These are phyloP conservation scores for Trachymyrmex cornetzi DNA, from an alignment of 1,140 invertebrate species.

Conservation along the genomic window DNA sequence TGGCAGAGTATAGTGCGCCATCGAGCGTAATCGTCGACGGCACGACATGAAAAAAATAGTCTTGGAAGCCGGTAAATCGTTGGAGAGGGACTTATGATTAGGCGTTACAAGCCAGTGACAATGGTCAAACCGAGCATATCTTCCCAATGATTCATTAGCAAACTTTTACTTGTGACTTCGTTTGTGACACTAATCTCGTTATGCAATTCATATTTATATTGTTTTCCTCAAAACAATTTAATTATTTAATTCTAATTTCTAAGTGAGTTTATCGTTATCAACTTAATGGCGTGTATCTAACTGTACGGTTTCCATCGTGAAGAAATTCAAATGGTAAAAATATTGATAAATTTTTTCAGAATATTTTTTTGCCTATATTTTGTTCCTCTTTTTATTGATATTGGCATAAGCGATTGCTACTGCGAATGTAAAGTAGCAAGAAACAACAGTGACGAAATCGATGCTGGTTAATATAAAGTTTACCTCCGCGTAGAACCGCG, in stretches of 20 bases:
- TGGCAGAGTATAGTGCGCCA: conserved; percentile 20
- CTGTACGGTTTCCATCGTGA: neutral
- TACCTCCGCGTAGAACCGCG: conserved; percentile 22
- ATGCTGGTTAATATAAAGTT: conserved; percentile 25
- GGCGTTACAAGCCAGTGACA: conserved; percentile 28
- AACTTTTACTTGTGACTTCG: neutral
- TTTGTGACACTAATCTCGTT: conserved; percentile 15
- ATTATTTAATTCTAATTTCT: conserved; percentile 24
- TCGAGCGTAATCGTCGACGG: conserved; percentile 51
- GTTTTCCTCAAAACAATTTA: neutral
- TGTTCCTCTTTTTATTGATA: neutral
- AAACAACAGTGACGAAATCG: neutral
- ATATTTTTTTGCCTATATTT: neutral
- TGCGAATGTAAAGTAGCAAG: neutral
- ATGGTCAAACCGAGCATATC: conserved; percentile 25
- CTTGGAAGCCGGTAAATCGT: conserved; percentile 52
- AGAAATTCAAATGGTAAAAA: neutral
- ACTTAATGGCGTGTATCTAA: neutral
- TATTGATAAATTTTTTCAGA: neutral
- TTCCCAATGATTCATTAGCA: neutral
- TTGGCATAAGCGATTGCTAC: neutral
- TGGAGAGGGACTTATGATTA: conserved; percentile 47
- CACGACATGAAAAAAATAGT: conserved; percentile 37
- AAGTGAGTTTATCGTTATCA: neutral
- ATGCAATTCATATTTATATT: conserved; percentile 23